phyloP scores from a whole-genome alignment of 1,140 invertebrate genomes.

The Eubasilissa regina region DNA sequence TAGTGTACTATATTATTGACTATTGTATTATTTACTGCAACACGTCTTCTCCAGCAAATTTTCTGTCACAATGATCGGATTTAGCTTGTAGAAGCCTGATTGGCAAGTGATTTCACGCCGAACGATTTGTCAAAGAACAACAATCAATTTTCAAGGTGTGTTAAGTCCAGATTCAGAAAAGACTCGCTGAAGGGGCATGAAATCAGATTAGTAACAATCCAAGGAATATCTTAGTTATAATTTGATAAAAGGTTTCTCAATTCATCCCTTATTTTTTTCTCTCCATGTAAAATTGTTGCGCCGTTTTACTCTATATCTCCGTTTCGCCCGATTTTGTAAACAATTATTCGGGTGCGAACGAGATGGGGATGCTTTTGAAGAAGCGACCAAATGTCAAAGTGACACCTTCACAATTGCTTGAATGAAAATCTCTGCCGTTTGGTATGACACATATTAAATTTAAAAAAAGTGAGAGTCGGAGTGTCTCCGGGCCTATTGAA shows the following conservation, averaged over 20 bases:
- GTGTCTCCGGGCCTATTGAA: conserved; percentile 31
- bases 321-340: not conserved
- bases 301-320: conserved; percentile 25
- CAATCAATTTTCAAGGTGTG: not conserved
- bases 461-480: conserved; percentile 32
- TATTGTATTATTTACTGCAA: conserved; percentile 10
- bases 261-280: conserved; percentile 11
- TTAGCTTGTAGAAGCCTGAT: conserved; percentile 28
- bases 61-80: conserved; percentile 30
- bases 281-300: conserved; percentile 32
- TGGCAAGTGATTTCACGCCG: conserved; percentile 47
- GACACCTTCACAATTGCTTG: conserved; percentile 51
- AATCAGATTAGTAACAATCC: conserved; percentile 49
- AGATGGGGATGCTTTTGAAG: conserved; percentile 1
- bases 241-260: conserved; percentile 8
- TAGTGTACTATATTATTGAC: too few species aligned
- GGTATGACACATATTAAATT: conserved; percentile 47
- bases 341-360: conserved; percentile 5
- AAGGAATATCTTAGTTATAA: conserved; percentile 35
- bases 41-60: conserved; percentile 29
- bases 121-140: conserved; percentile 27
- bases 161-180: conserved; percentile 14
- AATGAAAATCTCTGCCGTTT: conserved; percentile 53
- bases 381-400: conserved; percentile 54
- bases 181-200: conserved; percentile 50